Percentiles rank a stretch among this genome's conserved stretches.
These are phyloP conservation scores for Heliothis subflexa DNA, from an alignment of 1,140 invertebrate genomes.

Conservation along the genomic window DNA sequence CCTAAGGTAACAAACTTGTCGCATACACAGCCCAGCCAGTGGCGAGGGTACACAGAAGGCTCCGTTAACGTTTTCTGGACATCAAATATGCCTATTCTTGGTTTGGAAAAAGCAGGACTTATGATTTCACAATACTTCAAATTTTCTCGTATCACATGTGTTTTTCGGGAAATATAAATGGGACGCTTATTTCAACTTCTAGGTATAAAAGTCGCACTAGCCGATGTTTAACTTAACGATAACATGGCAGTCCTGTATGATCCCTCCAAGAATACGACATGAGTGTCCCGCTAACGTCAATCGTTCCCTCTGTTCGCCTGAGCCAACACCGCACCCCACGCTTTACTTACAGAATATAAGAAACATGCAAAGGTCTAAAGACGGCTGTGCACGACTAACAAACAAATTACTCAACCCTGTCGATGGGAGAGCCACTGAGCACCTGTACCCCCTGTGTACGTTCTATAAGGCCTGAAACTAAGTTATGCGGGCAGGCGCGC, in stretches of 20 bases:
- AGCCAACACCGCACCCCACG: slow-evolving; percentile 67
- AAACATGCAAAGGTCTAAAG: slow-evolving; percentile 71
- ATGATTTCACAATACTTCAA: too few species aligned
- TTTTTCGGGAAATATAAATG: too few species aligned
- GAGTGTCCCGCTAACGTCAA: not conserved
- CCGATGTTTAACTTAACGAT: too few species aligned
- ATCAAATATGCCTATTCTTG: not conserved
- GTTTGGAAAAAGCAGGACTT: not conserved
- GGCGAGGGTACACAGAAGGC: slow-evolving; percentile 9
- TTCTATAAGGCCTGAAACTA: not conserved
- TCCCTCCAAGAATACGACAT: not conserved
- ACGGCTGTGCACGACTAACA: slow-evolving; percentile 72
- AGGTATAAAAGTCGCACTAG: too few species aligned
- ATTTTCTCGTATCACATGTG: too few species aligned
- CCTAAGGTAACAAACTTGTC: slow-evolving; percentile 71
- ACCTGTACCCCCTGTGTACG: slow-evolving; percentile 26
- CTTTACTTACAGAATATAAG: slow-evolving; percentile 54
- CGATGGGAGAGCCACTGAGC: slow-evolving; percentile 44
- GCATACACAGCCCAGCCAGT: slow-evolving; percentile 39
- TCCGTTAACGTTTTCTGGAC: not conserved
- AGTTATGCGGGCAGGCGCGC: too few species aligned
- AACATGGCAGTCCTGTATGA: not conserved
- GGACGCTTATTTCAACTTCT: too few species aligned
- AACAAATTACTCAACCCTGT: slow-evolving; percentile 42
- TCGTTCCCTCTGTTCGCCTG: slow-evolving; percentile 39